Conservation (phyloP, 2,797 vertebrate genomes). For the Lophotriccus pileatus region DNA sequence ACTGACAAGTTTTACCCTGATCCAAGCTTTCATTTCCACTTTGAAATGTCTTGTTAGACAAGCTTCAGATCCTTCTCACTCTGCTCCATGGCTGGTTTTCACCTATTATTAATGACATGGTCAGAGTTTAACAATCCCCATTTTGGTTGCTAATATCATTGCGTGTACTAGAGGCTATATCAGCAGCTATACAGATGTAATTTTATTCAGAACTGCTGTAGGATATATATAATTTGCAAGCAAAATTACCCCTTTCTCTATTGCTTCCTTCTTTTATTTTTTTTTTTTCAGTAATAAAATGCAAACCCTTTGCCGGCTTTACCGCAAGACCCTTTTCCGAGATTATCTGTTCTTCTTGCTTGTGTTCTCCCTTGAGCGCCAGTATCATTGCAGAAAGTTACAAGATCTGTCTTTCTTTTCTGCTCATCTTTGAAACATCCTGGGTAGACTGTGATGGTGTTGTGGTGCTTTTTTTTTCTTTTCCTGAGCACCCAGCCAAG, state of each 20-base stretch:
- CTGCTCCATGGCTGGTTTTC: slow-evolving; percentile 26
- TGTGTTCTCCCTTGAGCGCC: not conserved
- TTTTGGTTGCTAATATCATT: slow-evolving; percentile 16
- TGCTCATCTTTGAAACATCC: not conserved
- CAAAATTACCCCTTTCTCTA: not conserved
- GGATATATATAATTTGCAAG: slow-evolving; percentile 23
- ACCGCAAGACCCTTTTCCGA: not conserved
- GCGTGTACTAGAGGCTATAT: not conserved
- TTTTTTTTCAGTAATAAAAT: slow-evolving; percentile 22
- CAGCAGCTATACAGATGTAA: slow-evolving; percentile 12
- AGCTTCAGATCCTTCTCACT: slow-evolving; percentile 51
- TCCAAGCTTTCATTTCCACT: slow-evolving; percentile 63
- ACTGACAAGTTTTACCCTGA: slow-evolving; percentile 65
- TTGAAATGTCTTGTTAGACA: slow-evolving; percentile 72
- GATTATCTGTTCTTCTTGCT: not conserved
- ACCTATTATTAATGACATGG: slow-evolving; percentile 49
- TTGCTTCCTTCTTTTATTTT: not conserved
- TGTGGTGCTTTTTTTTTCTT: not conserved
- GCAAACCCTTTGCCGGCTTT: slow-evolving; percentile 2
- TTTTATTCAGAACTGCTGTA: slow-evolving; percentile 18
- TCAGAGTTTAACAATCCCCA: slow-evolving; percentile 45
- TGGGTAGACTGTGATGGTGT: not conserved
- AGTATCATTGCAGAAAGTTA: not conserved
- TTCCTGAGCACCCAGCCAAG: not conserved
- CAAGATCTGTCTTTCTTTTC: not conserved